Evolutionary conservation across 2,113 vertebrate genomes (phyloP), one percentile per base, ranked within the genome.

Genomic region (Pterocles burchelli): DNA sequence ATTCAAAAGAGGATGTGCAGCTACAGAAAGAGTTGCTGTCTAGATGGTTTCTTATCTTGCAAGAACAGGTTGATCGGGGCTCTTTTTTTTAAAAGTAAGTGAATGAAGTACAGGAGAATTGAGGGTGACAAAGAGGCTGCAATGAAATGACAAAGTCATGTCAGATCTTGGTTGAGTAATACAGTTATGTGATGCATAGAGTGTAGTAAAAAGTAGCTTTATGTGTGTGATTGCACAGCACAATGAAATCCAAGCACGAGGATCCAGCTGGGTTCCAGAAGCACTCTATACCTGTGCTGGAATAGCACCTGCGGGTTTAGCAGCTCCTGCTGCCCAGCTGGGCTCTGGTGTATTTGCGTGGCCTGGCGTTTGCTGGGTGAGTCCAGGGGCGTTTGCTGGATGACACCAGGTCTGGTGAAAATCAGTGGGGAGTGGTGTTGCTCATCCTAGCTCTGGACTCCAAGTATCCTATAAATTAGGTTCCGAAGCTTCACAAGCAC

Each of bases 231-330:
- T 51, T 63, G 48, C 68, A 67, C 24, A 58, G 65, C 22, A 17
- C 38, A 49, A 5, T 17, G 57, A 26, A 71, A 21, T 36, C 33
- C 36, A 29, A 67, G 55, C 48, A 8, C 8, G 7, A 61, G 29
- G 29, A 76, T 61, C 33, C 65, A 68, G 31, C 29, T 62, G 63
- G 25, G 25, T 68, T 43, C 52, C 63, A 26, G 48, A 71, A 49
- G 49, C 0, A 0, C 28, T 17, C 2, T 12, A 17, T 3, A 16
- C 6, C 29, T 36, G 18, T 17, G 41, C 4, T 54, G 68, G 28
- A 77, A 49, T 7, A 70, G 54, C 9, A 19, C 19, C 31, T 11
- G n/a, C 7, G 66, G 63, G 7, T 48, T 61, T 57, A 45, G 48
- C 18, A 54, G 38, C 61, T 79, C 41, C 49, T 54, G 76, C 76